Conservation (phyloP, 2,113 vertebrate species). For the Pseudopodoces humilis region DNA sequence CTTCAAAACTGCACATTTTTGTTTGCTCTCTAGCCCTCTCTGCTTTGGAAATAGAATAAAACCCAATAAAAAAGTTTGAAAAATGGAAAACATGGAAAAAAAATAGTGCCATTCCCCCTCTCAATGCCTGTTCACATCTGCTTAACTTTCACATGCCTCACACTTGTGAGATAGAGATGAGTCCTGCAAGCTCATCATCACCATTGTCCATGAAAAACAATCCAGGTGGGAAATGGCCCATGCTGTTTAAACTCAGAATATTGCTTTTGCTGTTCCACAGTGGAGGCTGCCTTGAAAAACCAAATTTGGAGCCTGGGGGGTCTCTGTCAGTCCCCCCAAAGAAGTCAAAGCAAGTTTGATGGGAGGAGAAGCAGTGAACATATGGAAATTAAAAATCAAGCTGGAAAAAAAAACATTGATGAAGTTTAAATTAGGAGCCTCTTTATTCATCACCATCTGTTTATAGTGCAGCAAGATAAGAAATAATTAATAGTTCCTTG, state of each 20-base stretch:
- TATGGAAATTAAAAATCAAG: conserved; percentile 51
- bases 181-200: background rate
- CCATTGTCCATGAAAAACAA: background rate
- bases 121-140: background rate
- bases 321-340: background rate
- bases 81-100: background rate
- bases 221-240: background rate
- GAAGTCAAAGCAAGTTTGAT: background rate
- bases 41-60: background rate
- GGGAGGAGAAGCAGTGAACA: conserved; percentile 3
- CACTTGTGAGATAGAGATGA: background rate
- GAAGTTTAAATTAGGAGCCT: conserved; percentile 55
- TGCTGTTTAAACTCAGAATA: background rate
- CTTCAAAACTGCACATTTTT: background rate
- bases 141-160: background rate
- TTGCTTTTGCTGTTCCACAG: background rate
- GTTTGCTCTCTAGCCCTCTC: background rate
- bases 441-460: conserved; percentile 63
- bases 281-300: background rate
- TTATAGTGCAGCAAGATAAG: conserved; percentile 50
- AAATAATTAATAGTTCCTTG: conserved; percentile 61
- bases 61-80: background rate
- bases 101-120: background rate
- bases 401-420: conserved; percentile 42
- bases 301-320: background rate